These are phyloP conservation scores for Zaprionus africanus DNA, from an alignment of 1,140 invertebrate species.

Conservation along the genomic window DNA sequence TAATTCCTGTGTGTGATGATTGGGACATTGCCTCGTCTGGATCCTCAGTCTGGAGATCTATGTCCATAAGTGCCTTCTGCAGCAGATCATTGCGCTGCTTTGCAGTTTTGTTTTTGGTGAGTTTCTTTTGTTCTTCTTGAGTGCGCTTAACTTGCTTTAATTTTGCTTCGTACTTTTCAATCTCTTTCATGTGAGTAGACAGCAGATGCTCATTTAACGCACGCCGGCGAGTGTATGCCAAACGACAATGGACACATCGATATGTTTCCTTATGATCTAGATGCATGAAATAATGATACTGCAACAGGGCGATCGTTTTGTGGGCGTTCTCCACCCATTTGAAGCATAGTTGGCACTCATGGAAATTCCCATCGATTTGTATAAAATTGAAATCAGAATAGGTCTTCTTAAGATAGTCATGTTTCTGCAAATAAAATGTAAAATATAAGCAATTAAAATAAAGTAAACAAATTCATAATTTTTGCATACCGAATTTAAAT, in stretches of 20 bases:
- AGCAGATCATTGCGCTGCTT: conserved; percentile 56
- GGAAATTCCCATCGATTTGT: conserved; percentile 71
- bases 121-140: conserved; percentile 30
- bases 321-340: conserved; percentile 79
- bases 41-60: conserved; percentile 59
- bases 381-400: conserved; percentile 73
- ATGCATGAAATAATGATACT: conserved; percentile 79
- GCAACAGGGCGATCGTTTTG: conserved; percentile 72
- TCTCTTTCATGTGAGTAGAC: conserved; percentile 62
- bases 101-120: conserved; percentile 6
- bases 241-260: conserved; percentile 69
- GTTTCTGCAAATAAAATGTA: conserved; percentile 47
- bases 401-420: conserved; percentile 70
- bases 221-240: conserved; percentile 63
- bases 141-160: conserved; percentile 52
- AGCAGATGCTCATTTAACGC: conserved; percentile 70
- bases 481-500: conserved; percentile 60
- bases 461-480: neutral
- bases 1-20: neutral
- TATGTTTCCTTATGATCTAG: conserved; percentile 70
- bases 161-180: conserved; percentile 67
- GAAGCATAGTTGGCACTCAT: conserved; percentile 74
- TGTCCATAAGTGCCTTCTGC: conserved; percentile 73
- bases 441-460: neutral
- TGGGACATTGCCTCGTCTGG: conserved; percentile 12